These are phyloP conservation scores for Sphaeramia orbicularis DNA, from an alignment of 2,797 vertebrate species.

Conservation along the genomic window DNA sequence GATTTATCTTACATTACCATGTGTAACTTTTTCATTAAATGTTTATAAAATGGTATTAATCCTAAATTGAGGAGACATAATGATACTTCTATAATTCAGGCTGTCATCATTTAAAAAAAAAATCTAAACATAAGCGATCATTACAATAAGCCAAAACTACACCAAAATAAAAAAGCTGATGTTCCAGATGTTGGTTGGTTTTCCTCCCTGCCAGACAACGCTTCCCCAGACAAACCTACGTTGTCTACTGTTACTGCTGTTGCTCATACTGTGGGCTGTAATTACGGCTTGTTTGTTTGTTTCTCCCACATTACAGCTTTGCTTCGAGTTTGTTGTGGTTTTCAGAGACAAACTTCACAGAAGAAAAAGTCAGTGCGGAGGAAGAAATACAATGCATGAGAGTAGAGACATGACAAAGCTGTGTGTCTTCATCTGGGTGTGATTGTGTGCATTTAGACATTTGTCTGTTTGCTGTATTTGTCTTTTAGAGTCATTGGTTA, in stretches of 20 bases:
- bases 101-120: too few species aligned
- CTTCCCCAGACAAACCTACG: conserved; percentile 1
- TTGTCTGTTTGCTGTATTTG: not conserved
- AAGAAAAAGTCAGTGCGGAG: conserved; percentile 46
- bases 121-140: not conserved
- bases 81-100: too few species aligned
- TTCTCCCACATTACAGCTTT: conserved; percentile 47
- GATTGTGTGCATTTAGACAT: not conserved
- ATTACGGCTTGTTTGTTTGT: conserved; percentile 1
- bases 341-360: conserved; percentile 58
- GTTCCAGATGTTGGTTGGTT: conserved; percentile 23
- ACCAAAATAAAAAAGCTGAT: conserved; percentile 14
- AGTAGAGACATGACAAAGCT: conserved; percentile 57
- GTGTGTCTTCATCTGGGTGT: conserved; percentile 3
- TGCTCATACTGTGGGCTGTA: conserved; percentile 28
- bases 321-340: conserved; percentile 49
- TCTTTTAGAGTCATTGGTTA: not conserved
- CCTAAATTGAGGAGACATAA: too few species aligned
- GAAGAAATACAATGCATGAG: conserved; percentile 30
- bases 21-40: too few species aligned
- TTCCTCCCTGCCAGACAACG: conserved; percentile 15
- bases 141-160: conserved; percentile 11
- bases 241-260: conserved; percentile 14
- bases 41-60: too few species aligned
- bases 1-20: too few species aligned